phyloP scores from a whole-genome alignment of 2,797 vertebrate genomes.

The Kryptopterus vitreolus region DNA sequence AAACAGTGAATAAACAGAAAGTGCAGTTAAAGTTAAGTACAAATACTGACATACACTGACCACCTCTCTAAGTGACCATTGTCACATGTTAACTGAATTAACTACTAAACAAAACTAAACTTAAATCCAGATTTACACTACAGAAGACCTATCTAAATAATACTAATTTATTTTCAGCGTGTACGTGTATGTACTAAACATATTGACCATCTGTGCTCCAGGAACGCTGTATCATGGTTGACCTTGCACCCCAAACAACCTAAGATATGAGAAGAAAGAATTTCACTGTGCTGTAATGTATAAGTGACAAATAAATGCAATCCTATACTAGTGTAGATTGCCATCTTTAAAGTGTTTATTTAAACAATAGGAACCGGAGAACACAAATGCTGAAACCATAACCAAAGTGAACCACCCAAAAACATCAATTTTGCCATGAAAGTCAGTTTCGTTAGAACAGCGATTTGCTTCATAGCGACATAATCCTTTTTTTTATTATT shows the following conservation, averaged over 20 bases:
- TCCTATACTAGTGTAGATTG: constrained; percentile 71
- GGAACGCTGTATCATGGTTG: no score
- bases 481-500: no score
- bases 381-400: neutral
- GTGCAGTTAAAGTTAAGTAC: neutral
- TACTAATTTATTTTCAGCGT: neutral
- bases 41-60: neutral
- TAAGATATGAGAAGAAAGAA: no score
- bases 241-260: no score
- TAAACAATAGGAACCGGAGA: no score
- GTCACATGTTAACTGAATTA: neutral
- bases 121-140: neutral
- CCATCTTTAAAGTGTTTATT: constrained; percentile 81
- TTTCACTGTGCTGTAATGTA: no score
- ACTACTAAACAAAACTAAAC: neutral
- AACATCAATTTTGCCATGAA: neutral
- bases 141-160: neutral
- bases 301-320: no score
- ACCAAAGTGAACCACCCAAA: neutral
- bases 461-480: neutral
- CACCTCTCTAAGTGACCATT: neutral
- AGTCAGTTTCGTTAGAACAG: neutral
- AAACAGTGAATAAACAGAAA: neutral
- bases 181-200: neutral
- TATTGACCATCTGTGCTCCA: neutral